A percentile compares a stretch with the other conserved stretches of the same genome.
These are phyloP conservation scores for Microtus obscurus DNA, from an alignment of 2,797 vertebrate species.

Conservation along the genomic window DNA sequence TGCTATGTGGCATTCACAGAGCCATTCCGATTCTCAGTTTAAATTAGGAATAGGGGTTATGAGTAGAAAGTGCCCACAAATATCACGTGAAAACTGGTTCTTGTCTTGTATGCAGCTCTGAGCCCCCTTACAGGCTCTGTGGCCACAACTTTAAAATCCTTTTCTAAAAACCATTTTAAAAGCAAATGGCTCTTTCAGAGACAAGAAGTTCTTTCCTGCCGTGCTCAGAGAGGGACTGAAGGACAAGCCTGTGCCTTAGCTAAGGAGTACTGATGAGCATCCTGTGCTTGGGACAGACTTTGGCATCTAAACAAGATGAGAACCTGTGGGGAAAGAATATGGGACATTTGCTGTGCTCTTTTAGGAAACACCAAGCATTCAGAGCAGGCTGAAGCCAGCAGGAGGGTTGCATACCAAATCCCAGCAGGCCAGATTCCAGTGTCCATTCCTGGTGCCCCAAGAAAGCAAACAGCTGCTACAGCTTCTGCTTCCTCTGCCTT, in stretches of 20 bases:
- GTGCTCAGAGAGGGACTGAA: not conserved
- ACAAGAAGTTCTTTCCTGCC: conserved; percentile 1
- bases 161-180: no score
- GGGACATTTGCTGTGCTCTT: not conserved
- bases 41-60: conserved; percentile 58
- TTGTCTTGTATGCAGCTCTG: not conserved
- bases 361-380: not conserved
- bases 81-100: conserved; percentile 37
- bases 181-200: conserved; percentile 19
- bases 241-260: not conserved
- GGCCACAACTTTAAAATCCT: not conserved
- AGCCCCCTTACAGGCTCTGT: not conserved
- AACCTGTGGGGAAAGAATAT: not conserved
- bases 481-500: not conserved
- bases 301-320: not conserved
- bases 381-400: not conserved
- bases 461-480: not conserved
- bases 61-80: not conserved
- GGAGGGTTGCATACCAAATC: not conserved
- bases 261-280: conserved; percentile 11
- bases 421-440: conserved; percentile 13
- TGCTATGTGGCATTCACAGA: not conserved
- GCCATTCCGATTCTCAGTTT: conserved; percentile 35
- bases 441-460: not conserved
- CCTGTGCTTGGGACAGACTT: not conserved